Base-by-base conservation (phyloP, 2,888 invertebrate species). In the Tromatobia lineatoria region DNA sequence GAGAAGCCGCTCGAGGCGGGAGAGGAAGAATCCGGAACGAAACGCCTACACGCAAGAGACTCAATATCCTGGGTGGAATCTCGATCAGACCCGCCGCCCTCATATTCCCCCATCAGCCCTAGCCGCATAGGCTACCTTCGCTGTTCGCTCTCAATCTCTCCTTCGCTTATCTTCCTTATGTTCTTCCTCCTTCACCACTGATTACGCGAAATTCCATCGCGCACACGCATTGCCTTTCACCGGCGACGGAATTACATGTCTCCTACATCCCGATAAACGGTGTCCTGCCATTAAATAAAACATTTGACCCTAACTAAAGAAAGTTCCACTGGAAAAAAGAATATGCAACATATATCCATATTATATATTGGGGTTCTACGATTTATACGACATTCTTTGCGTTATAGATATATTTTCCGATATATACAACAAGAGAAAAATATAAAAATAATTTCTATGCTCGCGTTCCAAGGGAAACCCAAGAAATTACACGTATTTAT, bases 1-100 rank as follows among this genome's bases (percentile, higher is more conserved):
- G 52, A 59, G 74, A 66, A 74, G 34, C n/a, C n/a, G n/a, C 71
- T 69, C 71, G 83, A 76, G 83, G 82, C 77, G 83, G 73, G 70
- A 82, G 76, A 81, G 83, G 88, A 89, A 88, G 88, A 89, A 88
- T 88, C 87, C 88, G 88, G 88, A 89, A 88, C 88, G 88, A 89
- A 88, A 88, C 88, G 86, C 88, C 87, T 84, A 89, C 38, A 38
- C 88, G 76, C 86, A 82, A 52, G 73, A 81, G 23, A 76, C 54
- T 50, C 54, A 57, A 54, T 87, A 86, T 89, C 81, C 88, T 76
- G 78, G 77, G 77, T 87, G 82, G 88, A 89, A 87, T 87, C 86
- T 86, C 78, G 86, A 87, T 87, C 79, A 76, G 66, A 66, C 79
- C 83, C 61, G 85, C 88, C 85, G 74, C 79, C 86, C 75, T 83